phyloP scores from a whole-genome alignment of 2,888 invertebrate species.

The Siphlonurus alternatus region DNA sequence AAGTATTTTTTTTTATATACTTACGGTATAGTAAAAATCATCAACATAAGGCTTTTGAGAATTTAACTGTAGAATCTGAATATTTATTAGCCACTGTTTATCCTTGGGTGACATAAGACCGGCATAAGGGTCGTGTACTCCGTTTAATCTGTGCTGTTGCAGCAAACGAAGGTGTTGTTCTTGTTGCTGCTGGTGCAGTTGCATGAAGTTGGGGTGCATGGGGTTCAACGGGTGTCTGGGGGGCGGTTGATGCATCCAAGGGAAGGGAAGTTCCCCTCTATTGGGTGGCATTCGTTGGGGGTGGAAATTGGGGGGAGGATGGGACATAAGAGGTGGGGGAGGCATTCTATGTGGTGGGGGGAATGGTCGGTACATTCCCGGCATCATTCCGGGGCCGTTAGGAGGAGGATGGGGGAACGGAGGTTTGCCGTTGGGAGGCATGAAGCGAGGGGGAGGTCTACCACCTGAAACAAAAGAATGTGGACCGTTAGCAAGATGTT shows the following conservation, averaged over 20 bases:
- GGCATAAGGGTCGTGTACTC: conserved; percentile 52
- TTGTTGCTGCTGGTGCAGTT: conserved; percentile 3
- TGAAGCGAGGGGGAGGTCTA: background rate
- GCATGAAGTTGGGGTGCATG: conserved; percentile 16
- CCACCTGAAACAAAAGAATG: background rate
- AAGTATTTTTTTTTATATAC: too few species aligned
- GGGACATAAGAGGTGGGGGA: background rate
- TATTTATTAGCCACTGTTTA: conserved; percentile 92
- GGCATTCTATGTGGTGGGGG: background rate
- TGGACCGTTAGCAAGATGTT: too few species aligned
- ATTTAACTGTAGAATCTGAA: conserved; percentile 83
- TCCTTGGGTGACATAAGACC: conserved; percentile 89
- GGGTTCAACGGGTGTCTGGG: background rate
- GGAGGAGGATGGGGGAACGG: background rate
- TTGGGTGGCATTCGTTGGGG: background rate
- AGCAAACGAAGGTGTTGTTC: background rate
- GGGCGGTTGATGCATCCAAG: background rate
- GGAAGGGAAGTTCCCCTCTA: background rate
- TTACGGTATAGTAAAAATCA: conserved; percentile 90
- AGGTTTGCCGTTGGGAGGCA: background rate
- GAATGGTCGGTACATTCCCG: background rate
- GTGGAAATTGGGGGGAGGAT: background rate
- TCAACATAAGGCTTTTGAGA: conserved; percentile 92
- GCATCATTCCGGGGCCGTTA: background rate
- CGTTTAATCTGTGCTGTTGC: conserved; percentile 16